Evolutionary conservation across 2,888 invertebrate species (phyloP), one percentile per base, ranked within the genome.

Genomic region (Onthophagus sagittarius): DNA sequence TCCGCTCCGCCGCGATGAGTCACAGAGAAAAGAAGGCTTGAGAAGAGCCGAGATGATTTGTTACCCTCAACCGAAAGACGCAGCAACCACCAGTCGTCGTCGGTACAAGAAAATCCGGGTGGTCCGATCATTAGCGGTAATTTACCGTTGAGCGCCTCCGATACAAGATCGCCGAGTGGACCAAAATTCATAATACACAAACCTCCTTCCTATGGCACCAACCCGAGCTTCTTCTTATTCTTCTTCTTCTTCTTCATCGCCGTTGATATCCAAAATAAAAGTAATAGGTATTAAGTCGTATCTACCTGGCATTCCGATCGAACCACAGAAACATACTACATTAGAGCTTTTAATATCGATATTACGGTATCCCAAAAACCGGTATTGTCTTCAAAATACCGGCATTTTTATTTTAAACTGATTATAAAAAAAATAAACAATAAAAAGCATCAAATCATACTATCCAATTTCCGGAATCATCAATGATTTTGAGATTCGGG

Each of bases 91-190:
- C 39, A 53, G 39, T 53, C 39, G 39, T 53, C 39, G 39, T 23
- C 23, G 23, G 23, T 53, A 53, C 39, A 53, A 7, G 39, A 53
- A 78, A 78, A 78, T 77, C 79, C 78, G 79, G 79, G 79, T 79
- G 79, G 79, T 79, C 79, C 76, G 77, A 77, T 79, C 79, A 78
- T 79, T 79, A 79, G 76, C 77, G 75, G 77, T 79, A 79, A 78
- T 79, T 79, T 79, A 79, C 78, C 76, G 77, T 74, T 67, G 67
- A 32, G 23, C 67, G 67, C 67, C 67, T 53, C 39, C 39, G 39
- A 53, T 53, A 53, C 39, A 53, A 53, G 39, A 53, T 53, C 39
- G 39, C 39, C 39, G 39, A 53, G 39, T 53, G 39, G 39, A 53
- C 39, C 39, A 53, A 53, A 53, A 53, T 53, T 53, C 39, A 53